These are phyloP conservation scores for Brachystomella parvula DNA, from an alignment of 1,140 invertebrate species.

Conservation along the genomic window DNA sequence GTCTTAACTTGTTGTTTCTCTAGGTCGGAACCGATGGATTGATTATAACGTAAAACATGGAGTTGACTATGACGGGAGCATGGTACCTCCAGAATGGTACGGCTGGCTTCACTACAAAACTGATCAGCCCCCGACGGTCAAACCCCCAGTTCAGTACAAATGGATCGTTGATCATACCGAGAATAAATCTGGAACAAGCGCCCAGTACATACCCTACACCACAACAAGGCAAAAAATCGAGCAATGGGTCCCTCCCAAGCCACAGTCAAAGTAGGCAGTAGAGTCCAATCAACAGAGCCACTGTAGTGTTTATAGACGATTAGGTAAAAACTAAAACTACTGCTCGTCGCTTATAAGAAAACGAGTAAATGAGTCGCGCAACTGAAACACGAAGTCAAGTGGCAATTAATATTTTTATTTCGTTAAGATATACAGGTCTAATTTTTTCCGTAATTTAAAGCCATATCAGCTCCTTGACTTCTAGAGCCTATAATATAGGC, in stretches of 20 bases:
- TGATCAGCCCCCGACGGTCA: constrained; percentile 58
- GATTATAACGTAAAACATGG: constrained; percentile 66
- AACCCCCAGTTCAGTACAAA: constrained; percentile 41
- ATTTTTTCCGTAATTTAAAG: too few relatives aligned
- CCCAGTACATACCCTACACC: constrained; percentile 74
- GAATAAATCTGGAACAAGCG: constrained; percentile 70
- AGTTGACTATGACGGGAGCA: constrained; percentile 87
- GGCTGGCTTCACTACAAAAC: constrained; percentile 80
- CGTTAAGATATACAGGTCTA: too few relatives aligned
- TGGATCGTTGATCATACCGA: constrained; percentile 79
- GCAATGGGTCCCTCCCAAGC: constrained; percentile 64
- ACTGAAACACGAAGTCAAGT: too few relatives aligned
- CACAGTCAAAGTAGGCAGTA: background rate
- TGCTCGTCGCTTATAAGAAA: too few relatives aligned
- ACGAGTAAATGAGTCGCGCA: too few relatives aligned
- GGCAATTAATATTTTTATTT: too few relatives aligned
- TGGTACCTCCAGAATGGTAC: constrained; percentile 85
- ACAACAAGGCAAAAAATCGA: constrained; percentile 78
- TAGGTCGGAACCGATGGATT: constrained; percentile 86
- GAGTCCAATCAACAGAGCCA: too few relatives aligned
- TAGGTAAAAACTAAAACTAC: too few relatives aligned
- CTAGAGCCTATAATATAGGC: too few relatives aligned
- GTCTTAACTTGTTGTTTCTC: constrained; percentile 18
- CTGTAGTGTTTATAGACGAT: too few relatives aligned
- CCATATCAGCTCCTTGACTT: too few relatives aligned